Evolutionary conservation across 2,797 vertebrate species (phyloP), one percentile per base, ranked within the genome.

Genomic region (Sebastiscus albofasciatus): DNA sequence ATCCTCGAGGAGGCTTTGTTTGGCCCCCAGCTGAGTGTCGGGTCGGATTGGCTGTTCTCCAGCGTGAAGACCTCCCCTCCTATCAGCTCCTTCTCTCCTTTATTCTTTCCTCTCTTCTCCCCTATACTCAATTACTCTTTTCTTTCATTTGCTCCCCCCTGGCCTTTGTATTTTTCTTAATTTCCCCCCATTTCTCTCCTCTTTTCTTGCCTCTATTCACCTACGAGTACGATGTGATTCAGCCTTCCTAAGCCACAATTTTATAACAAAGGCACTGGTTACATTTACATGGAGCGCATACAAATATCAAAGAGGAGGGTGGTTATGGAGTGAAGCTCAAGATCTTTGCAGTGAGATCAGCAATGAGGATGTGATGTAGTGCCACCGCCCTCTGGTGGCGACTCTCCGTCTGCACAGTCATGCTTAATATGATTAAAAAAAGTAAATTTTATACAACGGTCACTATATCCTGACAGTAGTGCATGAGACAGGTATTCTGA

Each of bases 1-100:
- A 86, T 89, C 79, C 77, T 58, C 0, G 42, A 88, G 83, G 80
- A 78, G 80, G 79, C 69, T 88, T 88, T 91, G 79, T 79, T 90
- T 85, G 85, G 49, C 84, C 84, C 55, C 82, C 80, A 79, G 85
- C 83, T 87, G 87, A 84, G 83, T 73, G 42, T 20, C 7, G 7
- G 42, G 73, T 76, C 20, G 4, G 60, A 87, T 83, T 84, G 82
- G 78, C 82, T 88, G 72, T 79, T 83, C 65, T 88, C 84, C 75
- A 72, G 73, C 4, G 6, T 81, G 72, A 79, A 81, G 62, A 54
- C 24, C 39, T 80, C 69, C 8, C 65, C 59, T 62, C 49, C 29
- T 5, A 22, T 81, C 52, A 33, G 27, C 34, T 77, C 60, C 16
- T 34, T 58, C 68, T 67, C 11, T 3, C 11, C 8, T 52, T 49